Evolutionary conservation across 2,797 vertebrate species (phyloP).

Genomic region (Anas acuta): DNA sequence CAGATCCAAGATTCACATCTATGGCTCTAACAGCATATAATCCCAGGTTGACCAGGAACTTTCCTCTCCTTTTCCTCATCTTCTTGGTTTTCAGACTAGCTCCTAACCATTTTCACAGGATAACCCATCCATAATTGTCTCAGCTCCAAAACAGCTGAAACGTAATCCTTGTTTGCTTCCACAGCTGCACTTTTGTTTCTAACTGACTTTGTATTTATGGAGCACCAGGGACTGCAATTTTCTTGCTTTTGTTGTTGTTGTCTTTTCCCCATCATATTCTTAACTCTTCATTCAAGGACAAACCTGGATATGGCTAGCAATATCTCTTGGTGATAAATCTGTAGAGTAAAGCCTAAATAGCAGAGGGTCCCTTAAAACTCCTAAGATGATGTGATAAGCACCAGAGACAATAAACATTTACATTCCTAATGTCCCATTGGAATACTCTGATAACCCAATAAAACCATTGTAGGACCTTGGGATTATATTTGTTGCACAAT

Average conservation of each 20-base stretch:
- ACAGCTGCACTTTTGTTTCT: slow-evolving; percentile 34
- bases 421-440: neutral
- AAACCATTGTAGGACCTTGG: neutral
- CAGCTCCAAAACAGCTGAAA: slow-evolving; percentile 22
- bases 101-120: neutral
- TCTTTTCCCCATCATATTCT: neutral
- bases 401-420: neutral
- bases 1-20: neutral
- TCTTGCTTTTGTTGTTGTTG: neutral
- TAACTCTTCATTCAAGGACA: neutral
- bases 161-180: neutral
- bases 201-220: neutral
- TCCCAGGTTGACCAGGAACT: neutral
- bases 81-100: neutral
- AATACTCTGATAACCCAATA: neutral
- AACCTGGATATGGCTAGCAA: neutral
- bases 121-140: neutral
- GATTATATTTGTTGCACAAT: neutral
- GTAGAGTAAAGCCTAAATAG: neutral
- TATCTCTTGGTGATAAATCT: neutral
- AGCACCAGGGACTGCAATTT: neutral
- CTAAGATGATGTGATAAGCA: neutral
- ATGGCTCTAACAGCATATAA: neutral
- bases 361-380: neutral
- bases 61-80: neutral